phyloP scores from a whole-genome alignment of 2,888 invertebrate genomes.

The Drosophila longiperda region DNA sequence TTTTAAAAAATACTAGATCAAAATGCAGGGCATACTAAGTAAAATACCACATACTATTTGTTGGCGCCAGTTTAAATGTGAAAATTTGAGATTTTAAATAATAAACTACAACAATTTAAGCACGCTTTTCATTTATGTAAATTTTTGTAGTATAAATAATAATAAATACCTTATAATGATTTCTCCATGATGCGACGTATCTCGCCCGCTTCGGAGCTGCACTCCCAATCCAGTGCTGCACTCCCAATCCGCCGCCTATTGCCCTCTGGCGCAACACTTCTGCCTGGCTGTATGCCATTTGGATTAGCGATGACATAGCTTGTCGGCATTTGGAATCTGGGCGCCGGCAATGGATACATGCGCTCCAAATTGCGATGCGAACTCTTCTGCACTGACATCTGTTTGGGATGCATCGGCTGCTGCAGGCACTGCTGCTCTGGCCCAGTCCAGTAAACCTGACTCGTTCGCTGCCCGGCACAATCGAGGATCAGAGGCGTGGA shows the following conservation, averaged over 20 bases:
- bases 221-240: constrained; percentile 87
- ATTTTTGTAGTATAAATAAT: background rate
- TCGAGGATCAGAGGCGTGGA: constrained; percentile 83
- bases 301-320: constrained; percentile 44
- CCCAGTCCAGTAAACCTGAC: constrained; percentile 82
- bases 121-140: background rate
- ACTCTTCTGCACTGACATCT: constrained; percentile 60
- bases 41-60: background rate
- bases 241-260: constrained; percentile 28
- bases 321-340: constrained; percentile 38
- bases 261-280: constrained; percentile 39
- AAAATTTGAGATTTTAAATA: background rate
- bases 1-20: background rate
- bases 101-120: background rate
- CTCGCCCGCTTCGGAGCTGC: constrained; percentile 90
- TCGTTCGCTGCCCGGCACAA: constrained; percentile 76
- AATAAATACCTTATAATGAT: constrained; percentile 48
- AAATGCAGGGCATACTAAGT: background rate
- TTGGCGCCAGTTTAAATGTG: background rate
- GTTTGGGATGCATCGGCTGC: constrained; percentile 41
- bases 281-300: constrained; percentile 46
- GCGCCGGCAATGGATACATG: constrained; percentile 65
- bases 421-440: constrained; percentile 76
- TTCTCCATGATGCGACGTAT: constrained; percentile 87
- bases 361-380: constrained; percentile 69